phyloP scores from a whole-genome alignment of 2,888 invertebrate genomes.

The Taenaris catops region DNA sequence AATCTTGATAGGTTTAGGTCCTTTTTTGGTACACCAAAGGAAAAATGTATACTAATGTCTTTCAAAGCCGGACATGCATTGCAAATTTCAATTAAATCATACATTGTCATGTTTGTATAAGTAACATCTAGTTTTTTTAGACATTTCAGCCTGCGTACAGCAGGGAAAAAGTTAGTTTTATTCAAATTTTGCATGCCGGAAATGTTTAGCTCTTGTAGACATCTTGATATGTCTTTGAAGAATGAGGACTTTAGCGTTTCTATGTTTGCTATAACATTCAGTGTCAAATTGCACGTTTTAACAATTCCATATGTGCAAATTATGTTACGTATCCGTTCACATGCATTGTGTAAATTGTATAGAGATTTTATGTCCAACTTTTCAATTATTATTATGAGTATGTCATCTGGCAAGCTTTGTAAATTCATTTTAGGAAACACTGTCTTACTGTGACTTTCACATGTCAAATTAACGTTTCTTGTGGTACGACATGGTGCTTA shows the following conservation, averaged over 20 bases:
- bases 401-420: slow-evolving; percentile 49
- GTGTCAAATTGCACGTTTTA: slow-evolving; percentile 40
- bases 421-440: slow-evolving; percentile 24
- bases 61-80: slow-evolving; percentile 47
- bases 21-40: slow-evolving; percentile 32
- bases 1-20: slow-evolving; percentile 26
- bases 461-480: too few relatives aligned
- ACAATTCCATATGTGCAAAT: slow-evolving; percentile 37
- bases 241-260: slow-evolving; percentile 41
- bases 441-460: too few relatives aligned
- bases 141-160: slow-evolving; percentile 39
- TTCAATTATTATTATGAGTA: slow-evolving; percentile 50
- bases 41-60: slow-evolving; percentile 46
- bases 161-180: slow-evolving; percentile 39
- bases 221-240: slow-evolving; percentile 42
- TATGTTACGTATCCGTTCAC: slow-evolving; percentile 35
- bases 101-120: slow-evolving; percentile 46
- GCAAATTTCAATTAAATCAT: slow-evolving; percentile 46
- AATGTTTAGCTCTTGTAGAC: slow-evolving; percentile 45
- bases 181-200: slow-evolving; percentile 44
- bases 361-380: slow-evolving; percentile 42
- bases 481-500: too few relatives aligned
- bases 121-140: slow-evolving; percentile 50
- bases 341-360: slow-evolving; percentile 41
- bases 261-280: slow-evolving; percentile 41